phyloP scores from a whole-genome alignment of 2,888 invertebrate species.

The Bedellia somnulentella region DNA sequence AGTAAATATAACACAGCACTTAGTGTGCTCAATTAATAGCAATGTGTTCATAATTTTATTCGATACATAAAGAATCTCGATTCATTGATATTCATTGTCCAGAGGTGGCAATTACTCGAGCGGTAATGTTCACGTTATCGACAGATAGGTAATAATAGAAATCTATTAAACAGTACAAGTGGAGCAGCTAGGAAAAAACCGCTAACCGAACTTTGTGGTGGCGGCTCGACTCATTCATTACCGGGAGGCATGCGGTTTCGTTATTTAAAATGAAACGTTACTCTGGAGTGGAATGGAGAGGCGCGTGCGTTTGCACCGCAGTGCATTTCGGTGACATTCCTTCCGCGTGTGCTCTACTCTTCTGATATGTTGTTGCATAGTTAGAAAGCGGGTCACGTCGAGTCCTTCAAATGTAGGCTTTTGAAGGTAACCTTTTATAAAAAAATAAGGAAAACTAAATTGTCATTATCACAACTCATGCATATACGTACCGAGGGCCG shows the following conservation, averaged over 20 bases:
- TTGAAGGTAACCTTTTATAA: no score
- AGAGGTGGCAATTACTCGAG: slow-evolving; percentile 30
- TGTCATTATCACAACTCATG: no score
- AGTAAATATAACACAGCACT: no score
- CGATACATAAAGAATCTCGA: no score
- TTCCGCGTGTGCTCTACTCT: background rate
- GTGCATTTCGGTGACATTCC: background rate
- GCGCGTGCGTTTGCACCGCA: slow-evolving; percentile 20
- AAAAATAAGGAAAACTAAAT: no score
- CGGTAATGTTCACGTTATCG: slow-evolving; percentile 28
- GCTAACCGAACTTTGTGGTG: slow-evolving; percentile 38
- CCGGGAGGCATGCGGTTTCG: slow-evolving; percentile 32
- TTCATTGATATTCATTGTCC: slow-evolving; percentile 10
- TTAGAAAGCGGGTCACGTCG: no score
- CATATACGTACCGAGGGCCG: no score
- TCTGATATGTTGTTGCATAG: no score
- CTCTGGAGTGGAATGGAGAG: slow-evolving; percentile 16
- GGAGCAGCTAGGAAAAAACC: slow-evolving; percentile 40
- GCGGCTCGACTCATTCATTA: slow-evolving; percentile 39
- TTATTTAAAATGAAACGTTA: slow-evolving; percentile 46
- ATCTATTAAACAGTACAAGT: slow-evolving; percentile 29
- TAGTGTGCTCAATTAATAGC: background rate
- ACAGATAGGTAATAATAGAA: slow-evolving; percentile 33
- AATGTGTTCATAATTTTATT: background rate
- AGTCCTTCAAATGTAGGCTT: no score